Conservation (phyloP, 1,140 invertebrate genomes). For the Trialeurodes vaporariorum region DNA sequence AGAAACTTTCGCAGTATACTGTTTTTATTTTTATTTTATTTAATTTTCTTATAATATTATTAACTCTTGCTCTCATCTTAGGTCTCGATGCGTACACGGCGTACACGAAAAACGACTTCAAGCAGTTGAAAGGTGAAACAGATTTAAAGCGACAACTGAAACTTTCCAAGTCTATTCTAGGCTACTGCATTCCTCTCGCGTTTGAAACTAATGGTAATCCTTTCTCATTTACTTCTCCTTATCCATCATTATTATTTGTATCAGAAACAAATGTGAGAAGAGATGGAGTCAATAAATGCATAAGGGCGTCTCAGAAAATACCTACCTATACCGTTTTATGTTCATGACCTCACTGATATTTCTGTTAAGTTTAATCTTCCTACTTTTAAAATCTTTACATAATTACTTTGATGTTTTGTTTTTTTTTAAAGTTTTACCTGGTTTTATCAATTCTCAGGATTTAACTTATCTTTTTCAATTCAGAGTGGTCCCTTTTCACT, state of each 20-base stretch:
- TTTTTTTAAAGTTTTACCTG: too few relatives aligned
- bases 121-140: constrained; percentile 47
- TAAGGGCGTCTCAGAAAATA: not conserved
- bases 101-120: constrained; percentile 65
- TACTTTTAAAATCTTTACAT: too few relatives aligned
- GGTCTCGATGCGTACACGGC: constrained; percentile 48
- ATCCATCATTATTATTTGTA: not conserved
- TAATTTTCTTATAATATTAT: too few relatives aligned
- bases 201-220: constrained; percentile 65
- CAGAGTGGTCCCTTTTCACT: too few relatives aligned
- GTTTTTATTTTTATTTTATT: too few relatives aligned
- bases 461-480: too few relatives aligned
- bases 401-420: too few relatives aligned
- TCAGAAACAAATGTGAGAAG: not conserved
- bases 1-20: too few relatives aligned
- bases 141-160: constrained; percentile 56
- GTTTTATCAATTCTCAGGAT: too few relatives aligned
- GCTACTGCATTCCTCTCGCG: constrained; percentile 66
- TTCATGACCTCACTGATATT: too few relatives aligned
- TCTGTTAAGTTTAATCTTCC: too few relatives aligned
- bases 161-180: constrained; percentile 57
- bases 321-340: not conserved
- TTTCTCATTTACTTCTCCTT: constrained; percentile 19
- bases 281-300: not conserved
- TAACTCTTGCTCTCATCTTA: too few relatives aligned